Evolutionary conservation across 2,113 vertebrate genomes (phyloP).

Genomic region (Myrmecobius fasciatus): DNA sequence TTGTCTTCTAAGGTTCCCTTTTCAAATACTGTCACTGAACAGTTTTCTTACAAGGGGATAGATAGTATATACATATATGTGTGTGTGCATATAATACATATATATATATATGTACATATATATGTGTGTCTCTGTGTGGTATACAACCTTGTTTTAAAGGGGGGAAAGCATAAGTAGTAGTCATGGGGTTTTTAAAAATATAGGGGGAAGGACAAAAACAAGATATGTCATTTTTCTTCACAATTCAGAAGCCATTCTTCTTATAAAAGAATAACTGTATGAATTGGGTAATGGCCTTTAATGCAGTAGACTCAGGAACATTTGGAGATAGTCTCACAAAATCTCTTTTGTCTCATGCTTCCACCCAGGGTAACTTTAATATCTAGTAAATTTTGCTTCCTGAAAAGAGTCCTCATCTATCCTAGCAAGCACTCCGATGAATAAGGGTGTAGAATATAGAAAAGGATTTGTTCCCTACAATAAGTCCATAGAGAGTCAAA

Average conservation of each 20-base stretch:
- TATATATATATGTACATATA: too few relatives aligned
- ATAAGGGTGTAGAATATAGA: background rate
- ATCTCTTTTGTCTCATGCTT: background rate
- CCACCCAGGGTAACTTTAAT: background rate
- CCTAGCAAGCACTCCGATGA: background rate
- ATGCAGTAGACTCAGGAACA: background rate
- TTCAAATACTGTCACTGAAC: background rate
- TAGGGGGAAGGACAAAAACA: too few relatives aligned
- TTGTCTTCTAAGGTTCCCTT: background rate
- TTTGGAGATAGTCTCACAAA: background rate
- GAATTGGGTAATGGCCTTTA: background rate
- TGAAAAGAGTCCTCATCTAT: background rate
- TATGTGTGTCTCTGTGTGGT: background rate
- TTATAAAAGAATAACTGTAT: background rate
- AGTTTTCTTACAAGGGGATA: background rate
- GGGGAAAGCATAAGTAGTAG: background rate
- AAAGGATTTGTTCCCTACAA: background rate
- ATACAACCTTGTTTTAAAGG: background rate
- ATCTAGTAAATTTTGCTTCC: background rate
- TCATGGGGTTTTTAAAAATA: background rate
- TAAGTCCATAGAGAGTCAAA: background rate
- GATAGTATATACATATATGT: background rate
- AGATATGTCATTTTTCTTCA: background rate
- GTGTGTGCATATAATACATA: too few relatives aligned
- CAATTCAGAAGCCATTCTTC: background rate